A percentile compares a stretch with the other conserved stretches of the same genome.
Evolutionary conservation across 2,113 vertebrate genomes (phyloP).

Genomic region (Labeo catla): DNA sequence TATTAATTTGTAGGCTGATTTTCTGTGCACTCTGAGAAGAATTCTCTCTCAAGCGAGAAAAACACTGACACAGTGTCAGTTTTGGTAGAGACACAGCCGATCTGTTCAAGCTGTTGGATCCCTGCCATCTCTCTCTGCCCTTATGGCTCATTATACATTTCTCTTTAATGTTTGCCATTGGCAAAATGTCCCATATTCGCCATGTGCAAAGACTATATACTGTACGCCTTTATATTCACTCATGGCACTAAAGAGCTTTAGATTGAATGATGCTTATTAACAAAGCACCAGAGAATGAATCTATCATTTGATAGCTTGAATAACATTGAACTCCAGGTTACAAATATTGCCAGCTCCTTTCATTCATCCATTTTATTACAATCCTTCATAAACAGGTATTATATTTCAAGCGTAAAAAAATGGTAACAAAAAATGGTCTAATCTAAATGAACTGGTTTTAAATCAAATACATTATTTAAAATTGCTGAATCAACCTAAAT

Average conservation of each 20-base stretch:
- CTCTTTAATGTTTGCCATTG: slow-evolving; percentile 36
- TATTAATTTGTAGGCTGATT: slow-evolving; percentile 43
- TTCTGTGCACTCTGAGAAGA: slow-evolving; percentile 32
- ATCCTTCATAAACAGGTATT: background rate
- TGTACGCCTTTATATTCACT: background rate
- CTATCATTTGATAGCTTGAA: background rate
- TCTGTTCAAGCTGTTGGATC: slow-evolving; percentile 41
- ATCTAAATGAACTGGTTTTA: no score
- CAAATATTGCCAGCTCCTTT: background rate
- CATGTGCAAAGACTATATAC: slow-evolving; percentile 8
- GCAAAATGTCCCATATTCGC: slow-evolving; percentile 32
- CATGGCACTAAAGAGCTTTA: background rate
- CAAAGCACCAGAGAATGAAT: background rate
- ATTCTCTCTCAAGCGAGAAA: slow-evolving; percentile 38
- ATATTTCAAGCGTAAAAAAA: background rate
- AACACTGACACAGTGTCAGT: slow-evolving; percentile 38
- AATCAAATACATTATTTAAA: background rate
- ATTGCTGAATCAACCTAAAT: background rate
- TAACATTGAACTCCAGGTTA: background rate
- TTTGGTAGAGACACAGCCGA: slow-evolving; percentile 19
- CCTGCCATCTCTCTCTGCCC: slow-evolving; percentile 27
- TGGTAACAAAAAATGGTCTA: no score
- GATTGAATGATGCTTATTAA: background rate
- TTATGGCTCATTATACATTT: slow-evolving; percentile 34
- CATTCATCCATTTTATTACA: background rate